Evolutionary conservation across 30 jellyfish, hydroid and myxozoan species (phyloP).

Genomic region (Hydractinia echinata): DNA sequence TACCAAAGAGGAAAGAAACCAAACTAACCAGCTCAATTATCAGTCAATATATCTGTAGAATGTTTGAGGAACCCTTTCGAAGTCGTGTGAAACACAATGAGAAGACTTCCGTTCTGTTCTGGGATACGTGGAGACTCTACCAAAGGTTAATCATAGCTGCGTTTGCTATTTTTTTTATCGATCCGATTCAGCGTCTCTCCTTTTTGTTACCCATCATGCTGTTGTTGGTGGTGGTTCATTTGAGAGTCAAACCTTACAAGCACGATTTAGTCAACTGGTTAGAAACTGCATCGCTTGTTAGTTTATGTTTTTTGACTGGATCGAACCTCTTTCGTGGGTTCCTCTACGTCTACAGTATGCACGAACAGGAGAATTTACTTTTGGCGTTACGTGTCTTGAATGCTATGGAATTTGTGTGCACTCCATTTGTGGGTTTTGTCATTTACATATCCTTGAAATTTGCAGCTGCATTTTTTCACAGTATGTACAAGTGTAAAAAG

Average conservation of each 20-base stretch:
- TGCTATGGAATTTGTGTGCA: too few relatives aligned
- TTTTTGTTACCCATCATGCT: conserved; percentile 8
- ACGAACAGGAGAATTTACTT: too few relatives aligned
- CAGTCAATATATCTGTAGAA: background rate
- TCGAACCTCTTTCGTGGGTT: conserved; percentile 1
- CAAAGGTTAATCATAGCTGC: background rate
- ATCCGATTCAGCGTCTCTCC: background rate
- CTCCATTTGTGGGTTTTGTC: too few relatives aligned
- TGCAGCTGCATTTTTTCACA: too few relatives aligned
- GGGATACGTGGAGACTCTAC: conserved; percentile 13
- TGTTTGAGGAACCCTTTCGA: conserved; percentile 15
- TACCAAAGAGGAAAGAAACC: background rate
- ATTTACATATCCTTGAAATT: too few relatives aligned
- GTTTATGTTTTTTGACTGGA: background rate
- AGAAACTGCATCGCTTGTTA: background rate
- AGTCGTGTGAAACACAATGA: background rate
- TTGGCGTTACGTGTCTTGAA: too few relatives aligned
- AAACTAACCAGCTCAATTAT: background rate
- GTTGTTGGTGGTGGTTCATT: background rate
- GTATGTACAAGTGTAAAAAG: too few relatives aligned
- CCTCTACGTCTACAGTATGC: background rate
- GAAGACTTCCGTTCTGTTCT: background rate
- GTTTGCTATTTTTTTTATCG: background rate
- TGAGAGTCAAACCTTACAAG: conserved; percentile 10
- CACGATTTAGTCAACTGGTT: conserved; percentile 4